phyloP scores from a whole-genome alignment of 2,888 invertebrate genomes.

The Antheraea assamensis region DNA sequence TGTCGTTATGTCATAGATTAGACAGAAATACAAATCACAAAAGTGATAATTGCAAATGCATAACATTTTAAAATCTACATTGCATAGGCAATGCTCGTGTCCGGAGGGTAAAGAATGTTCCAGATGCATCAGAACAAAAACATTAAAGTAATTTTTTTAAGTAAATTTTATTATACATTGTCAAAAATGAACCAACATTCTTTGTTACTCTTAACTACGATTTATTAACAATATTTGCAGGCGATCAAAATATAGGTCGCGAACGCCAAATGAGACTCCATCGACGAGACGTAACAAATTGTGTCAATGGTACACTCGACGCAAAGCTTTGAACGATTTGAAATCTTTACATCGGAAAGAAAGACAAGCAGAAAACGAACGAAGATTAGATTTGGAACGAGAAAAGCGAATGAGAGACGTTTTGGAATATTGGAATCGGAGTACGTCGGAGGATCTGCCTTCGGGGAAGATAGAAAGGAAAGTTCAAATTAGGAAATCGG shows the following conservation, averaged over 20 bases:
- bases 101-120: conserved; percentile 33
- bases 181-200: background rate
- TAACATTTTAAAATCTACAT: conserved; percentile 1
- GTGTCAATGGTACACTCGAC: conserved; percentile 9
- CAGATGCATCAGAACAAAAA: conserved; percentile 35
- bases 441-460: background rate
- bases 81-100: conserved; percentile 27
- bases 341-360: background rate
- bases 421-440: background rate
- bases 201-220: background rate
- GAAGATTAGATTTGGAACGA: conserved; percentile 1
- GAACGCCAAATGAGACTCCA: background rate
- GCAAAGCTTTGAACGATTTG: conserved; percentile 8
- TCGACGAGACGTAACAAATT: background rate
- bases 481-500: background rate
- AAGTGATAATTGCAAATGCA: conserved; percentile 8
- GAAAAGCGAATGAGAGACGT: background rate
- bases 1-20: background rate
- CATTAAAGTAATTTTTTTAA: conserved; percentile 42
- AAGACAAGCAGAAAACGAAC: background rate
- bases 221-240: background rate
- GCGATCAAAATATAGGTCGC: background rate
- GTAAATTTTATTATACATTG: background rate
- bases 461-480: background rate
- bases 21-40: conserved; percentile 8